Evolutionary conservation across 2,888 invertebrate genomes (phyloP), one percentile per base, ranked within the genome.

Genomic region (Aricia artaxerxes): DNA sequence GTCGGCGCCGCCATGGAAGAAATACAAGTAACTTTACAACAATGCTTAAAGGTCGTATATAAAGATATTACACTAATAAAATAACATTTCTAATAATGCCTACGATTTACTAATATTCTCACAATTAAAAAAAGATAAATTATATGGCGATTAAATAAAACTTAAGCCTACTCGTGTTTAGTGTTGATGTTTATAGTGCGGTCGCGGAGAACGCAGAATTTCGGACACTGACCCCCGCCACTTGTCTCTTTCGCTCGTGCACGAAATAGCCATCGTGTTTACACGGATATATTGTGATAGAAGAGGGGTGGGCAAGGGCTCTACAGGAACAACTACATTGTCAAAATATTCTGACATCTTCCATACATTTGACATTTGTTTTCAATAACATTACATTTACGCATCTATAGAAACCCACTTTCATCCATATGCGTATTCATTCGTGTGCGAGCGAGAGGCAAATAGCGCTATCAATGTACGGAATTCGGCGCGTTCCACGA

Each of bases 41-140:
- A 85, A 84, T 82, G 85, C 85, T 85, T 87, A 88, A 84, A 83
- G 80, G 82, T 81, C 84, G 84, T 84, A 84, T 84, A 84, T 86
- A 87, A 87, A 87, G 85, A 86, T 84, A 85, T 78, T 84, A 84
- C 82, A 81, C 83, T 88, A 85, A 86, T 85, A 83, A 84, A 88
- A 88, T 87, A 89, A 87, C 86, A 88, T 85, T 87, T 86, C 90
- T 91, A 88, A 85, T 86, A 86, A 90, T 86, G 86, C 85, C 90
- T 91, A 91, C 84, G 85, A 88, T 89, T 89, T 85, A 85, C 89
- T 91, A 90, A 87, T 85, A 87, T 85, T 86, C 85, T 87, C 88
- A 83, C 85, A 86, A 5, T 69, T 35, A 87, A 87, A 84, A 83
- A 82, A 85, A 84, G 85, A 87, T 89, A 87, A 88, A 88, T 88